Evolutionary conservation across 2,888 invertebrate genomes (phyloP), one percentile per base, ranked within the genome.

Genomic region (Acleris literana): DNA sequence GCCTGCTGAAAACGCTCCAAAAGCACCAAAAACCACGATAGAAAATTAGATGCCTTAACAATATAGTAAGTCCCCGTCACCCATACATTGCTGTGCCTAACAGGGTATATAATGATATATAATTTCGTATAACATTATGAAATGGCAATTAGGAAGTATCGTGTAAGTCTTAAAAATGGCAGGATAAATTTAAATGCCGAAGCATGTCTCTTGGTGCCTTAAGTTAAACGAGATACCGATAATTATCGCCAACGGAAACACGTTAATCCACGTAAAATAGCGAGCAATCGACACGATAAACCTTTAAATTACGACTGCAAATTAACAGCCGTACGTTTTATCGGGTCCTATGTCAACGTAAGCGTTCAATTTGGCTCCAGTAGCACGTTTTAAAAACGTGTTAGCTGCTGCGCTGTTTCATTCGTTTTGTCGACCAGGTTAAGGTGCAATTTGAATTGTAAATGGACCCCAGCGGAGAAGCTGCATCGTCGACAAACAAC

Each of bases 401-500:
- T 25, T 43, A 25, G 18, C 20, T 51, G 55, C 39, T n/a, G 13
- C 55, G 22, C 29, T 22, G 54, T 39, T 43, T 25, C 55, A 25
- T 49, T 60, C 64, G 55, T 55, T 60, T 49, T 51, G 65, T 61
- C 62, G 49, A 59, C 33, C 18, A 29, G 43, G 53, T 11, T 18
- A 56, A 65, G 52, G 56, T 66, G 48, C 56, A 57, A 66, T 66
- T 66, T 66, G 66, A 66, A 66, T 66, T 66, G 66, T 53, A 66
- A 66, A 66, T 62, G 48, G 48, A 49, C 49, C 46, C 55, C 48
- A 20, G 29, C 17, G 58, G 55, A 66, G 66, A 33, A 57, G 62
- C 64, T 64, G 64, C 66, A 62, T 56, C 29, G 49, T 29, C 61
- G 62, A 66, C 66, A 66, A 66, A 66, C 66, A 66, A 66, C 61